Evolutionary conservation across 2,888 invertebrate species (phyloP), one percentile per base, ranked within the genome.

Genomic region (Flexamia atlantica): DNA sequence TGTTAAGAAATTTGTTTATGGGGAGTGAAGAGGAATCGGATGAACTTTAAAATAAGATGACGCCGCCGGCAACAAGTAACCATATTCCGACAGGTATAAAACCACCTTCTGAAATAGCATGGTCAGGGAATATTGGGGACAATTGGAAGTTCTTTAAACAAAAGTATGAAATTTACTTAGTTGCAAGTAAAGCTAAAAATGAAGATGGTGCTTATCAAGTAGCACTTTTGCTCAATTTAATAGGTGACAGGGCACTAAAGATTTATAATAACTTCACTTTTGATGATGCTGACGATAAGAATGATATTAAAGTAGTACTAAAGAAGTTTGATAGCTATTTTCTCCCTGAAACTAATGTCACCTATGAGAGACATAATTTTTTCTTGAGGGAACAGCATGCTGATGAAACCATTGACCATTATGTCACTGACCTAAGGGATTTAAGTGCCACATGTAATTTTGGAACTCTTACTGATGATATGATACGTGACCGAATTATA

Each of bases 101-200:
- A 46, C 76, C 76, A 46, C 76, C 76, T 20, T 20, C 76, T 46
- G 42, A 76, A 42, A 10, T 76, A 42, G 12, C 76, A 53, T 80
- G 80, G 53, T 25, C 10, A 42, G 80, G 80, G 28, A 80, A 53
- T 17, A 80, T 80, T 53, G 53, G 80, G 4, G 80, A 80, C 0
- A 80, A 80, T 20, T 80, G 80, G 50, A 50, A 80, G 53, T 80
- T 80, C 30, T 80, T 53, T n/a, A 50, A 80, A 32, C 80, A 80
- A 20, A 80, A 53, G 42, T 80, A 25, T 57, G 50, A 50, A 10
- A 50, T 50, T 80, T 80, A 53, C 30, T 17, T 42, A 17, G 40
- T 80, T 53, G 80, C 80, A 1, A 23, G 23, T 25, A 80, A 20
- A 9, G 32, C 42, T 10, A 28, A 7, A 12, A 3, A 7, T 30